phyloP scores from a whole-genome alignment of 2,797 vertebrate genomes.

The Lacerta agilis region DNA sequence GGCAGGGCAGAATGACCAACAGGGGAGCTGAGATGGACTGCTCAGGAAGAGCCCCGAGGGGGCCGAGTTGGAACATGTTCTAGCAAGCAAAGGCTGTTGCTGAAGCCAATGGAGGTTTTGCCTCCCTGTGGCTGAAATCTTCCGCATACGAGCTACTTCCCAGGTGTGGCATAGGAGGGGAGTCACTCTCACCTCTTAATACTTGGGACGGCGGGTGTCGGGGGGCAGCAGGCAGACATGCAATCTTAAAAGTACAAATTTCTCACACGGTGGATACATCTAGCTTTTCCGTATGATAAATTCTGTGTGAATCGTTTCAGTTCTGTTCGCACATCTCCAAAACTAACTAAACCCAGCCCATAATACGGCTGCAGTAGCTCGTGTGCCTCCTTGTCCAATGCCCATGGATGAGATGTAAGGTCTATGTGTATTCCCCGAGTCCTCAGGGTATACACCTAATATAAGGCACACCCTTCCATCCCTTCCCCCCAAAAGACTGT shows the following conservation, averaged over 20 bases:
- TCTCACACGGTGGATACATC: neutral
- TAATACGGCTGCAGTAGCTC: neutral
- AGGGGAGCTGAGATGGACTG: constrained; percentile 28
- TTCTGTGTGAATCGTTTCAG: neutral
- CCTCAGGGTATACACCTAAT: neutral
- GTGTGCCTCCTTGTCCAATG: too few relatives aligned
- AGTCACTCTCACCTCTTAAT: neutral
- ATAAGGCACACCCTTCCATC: neutral
- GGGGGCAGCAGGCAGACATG: neutral
- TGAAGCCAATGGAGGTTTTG: constrained; percentile 38
- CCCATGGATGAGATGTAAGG: neutral
- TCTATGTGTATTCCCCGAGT: neutral
- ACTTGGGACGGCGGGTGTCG: neutral
- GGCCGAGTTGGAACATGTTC: constrained; percentile 31
- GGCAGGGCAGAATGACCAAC: constrained; percentile 27
- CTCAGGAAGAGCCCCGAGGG: constrained; percentile 17
- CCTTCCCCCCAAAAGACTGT: neutral
- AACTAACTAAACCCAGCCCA: neutral
- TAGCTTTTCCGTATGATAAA: neutral
- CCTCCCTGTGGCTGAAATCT: constrained; percentile 14
- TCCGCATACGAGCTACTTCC: neutral
- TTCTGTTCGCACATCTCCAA: neutral
- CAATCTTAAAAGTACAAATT: neutral
- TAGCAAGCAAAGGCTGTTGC: constrained; percentile 9
- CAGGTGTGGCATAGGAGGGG: neutral